Percentiles rank a stretch among this genome's conserved stretches.
Evolutionary conservation across 2,888 invertebrate species (phyloP).

Genomic region (Drosophila austrosaltans): DNA sequence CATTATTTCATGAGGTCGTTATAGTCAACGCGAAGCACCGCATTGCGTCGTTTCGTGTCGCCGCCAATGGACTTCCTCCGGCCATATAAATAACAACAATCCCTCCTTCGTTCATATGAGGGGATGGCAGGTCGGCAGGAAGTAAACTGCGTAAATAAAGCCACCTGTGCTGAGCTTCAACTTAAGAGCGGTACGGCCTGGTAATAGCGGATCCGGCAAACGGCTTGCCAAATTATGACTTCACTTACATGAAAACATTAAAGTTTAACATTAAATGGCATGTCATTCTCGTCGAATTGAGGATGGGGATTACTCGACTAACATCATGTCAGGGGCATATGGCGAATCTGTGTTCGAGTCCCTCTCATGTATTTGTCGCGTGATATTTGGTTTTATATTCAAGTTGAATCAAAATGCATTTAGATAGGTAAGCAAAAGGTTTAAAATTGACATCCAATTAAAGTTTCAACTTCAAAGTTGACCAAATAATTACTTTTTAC

Average conservation of each 20-base stretch:
- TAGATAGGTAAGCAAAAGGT: not conserved
- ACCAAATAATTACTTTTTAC: too few species aligned
- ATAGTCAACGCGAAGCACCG: constrained; percentile 59
- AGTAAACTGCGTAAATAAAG: constrained; percentile 70
- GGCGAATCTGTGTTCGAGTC: constrained; percentile 35
- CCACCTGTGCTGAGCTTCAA: constrained; percentile 67
- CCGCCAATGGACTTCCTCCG: constrained; percentile 45
- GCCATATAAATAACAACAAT: constrained; percentile 71
- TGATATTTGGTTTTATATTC: constrained; percentile 49
- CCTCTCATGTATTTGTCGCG: constrained; percentile 24
- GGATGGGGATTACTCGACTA: constrained; percentile 25
- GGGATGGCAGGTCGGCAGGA: not conserved
- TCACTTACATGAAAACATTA: constrained; percentile 67
- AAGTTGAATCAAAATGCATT: constrained; percentile 69
- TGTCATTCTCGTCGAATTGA: constrained; percentile 71
- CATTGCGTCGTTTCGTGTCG: not conserved
- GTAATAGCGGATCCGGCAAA: constrained; percentile 23
- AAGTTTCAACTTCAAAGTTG: not conserved
- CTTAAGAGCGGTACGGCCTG: not conserved
- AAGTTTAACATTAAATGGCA: constrained; percentile 80
- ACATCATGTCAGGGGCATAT: constrained; percentile 48
- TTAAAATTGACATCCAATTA: not conserved
- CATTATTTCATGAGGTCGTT: constrained; percentile 80
- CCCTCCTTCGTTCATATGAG: constrained; percentile 15
- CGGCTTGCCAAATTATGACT: constrained; percentile 61